Conservation (phyloP, 2,888 invertebrate species). For the Melanargia galathea region DNA sequence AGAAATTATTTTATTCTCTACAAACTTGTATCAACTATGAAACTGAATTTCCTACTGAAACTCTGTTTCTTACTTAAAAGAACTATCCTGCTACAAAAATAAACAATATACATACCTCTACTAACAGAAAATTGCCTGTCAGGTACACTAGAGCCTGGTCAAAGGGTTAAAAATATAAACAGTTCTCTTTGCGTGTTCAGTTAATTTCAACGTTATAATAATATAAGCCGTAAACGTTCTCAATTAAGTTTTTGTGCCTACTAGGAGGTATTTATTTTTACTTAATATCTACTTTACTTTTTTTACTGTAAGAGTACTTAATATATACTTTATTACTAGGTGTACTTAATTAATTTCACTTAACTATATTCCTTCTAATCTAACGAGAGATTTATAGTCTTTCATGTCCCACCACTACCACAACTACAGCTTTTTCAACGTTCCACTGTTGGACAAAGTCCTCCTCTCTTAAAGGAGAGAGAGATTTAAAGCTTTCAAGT, state of each 20-base stretch:
- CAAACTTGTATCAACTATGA: not conserved
- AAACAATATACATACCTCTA: no score
- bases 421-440: no score
- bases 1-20: not conserved
- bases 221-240: constrained; percentile 28
- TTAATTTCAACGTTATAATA: constrained; percentile 34
- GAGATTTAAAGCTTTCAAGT: no score
- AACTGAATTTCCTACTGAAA: not conserved
- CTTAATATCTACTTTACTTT: not conserved
- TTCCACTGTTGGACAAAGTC: no score
- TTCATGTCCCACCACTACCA: no score
- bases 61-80: constrained; percentile 10
- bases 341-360: no score
- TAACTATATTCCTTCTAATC: no score
- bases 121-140: constrained; percentile 73
- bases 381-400: no score
- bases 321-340: no score
- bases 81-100: constrained; percentile 48
- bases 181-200: constrained; percentile 40
- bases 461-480: no score
- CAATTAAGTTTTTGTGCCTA: constrained; percentile 1
- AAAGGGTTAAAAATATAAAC: constrained; percentile 54
- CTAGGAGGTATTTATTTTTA: not conserved
- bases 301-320: no score
- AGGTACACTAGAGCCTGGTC: constrained; percentile 60